A percentile compares a stretch with the other conserved stretches of the same genome.
Conservation (phyloP, 2,888 invertebrate species). For the Drosophila macrospina region DNA sequence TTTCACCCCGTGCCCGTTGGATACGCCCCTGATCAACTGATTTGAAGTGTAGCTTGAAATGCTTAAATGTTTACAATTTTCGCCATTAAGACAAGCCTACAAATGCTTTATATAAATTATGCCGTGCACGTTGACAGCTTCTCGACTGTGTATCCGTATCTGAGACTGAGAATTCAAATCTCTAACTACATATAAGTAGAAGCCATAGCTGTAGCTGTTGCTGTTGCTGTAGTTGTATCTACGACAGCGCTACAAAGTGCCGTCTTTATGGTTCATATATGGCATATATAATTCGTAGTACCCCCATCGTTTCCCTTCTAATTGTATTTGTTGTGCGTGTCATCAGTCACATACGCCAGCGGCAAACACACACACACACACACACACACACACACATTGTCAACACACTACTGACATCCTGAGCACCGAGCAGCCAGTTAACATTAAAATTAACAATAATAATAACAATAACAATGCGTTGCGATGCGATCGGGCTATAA, state of each 20-base stretch:
- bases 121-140: conserved; percentile 66
- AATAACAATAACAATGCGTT: too few relatives aligned
- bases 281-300: conserved; percentile 11
- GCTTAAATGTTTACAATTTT: conserved; percentile 73
- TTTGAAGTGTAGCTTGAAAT: conserved; percentile 67
- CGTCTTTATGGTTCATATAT: conserved; percentile 18
- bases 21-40: not conserved
- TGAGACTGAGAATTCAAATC: conserved; percentile 37
- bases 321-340: conserved; percentile 48
- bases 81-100: conserved; percentile 81
- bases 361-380: too few relatives aligned
- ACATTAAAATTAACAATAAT: too few relatives aligned
- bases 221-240: conserved; percentile 50
- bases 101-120: conserved; percentile 70
- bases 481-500: conserved; percentile 21
- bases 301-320: not conserved
- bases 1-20: too few relatives aligned
- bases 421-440: conserved; percentile 26
- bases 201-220: too few relatives aligned
- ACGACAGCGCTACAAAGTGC: conserved; percentile 7
- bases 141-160: conserved; percentile 32
- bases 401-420: conserved; percentile 50
- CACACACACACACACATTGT: too few relatives aligned
- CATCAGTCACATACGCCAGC: conserved; percentile 58
- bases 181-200: conserved; percentile 33